A percentile compares a stretch with the other conserved stretches of the same genome.
Conservation (phyloP, 2,113 vertebrate species). For the Physeter macrocephalus region DNA sequence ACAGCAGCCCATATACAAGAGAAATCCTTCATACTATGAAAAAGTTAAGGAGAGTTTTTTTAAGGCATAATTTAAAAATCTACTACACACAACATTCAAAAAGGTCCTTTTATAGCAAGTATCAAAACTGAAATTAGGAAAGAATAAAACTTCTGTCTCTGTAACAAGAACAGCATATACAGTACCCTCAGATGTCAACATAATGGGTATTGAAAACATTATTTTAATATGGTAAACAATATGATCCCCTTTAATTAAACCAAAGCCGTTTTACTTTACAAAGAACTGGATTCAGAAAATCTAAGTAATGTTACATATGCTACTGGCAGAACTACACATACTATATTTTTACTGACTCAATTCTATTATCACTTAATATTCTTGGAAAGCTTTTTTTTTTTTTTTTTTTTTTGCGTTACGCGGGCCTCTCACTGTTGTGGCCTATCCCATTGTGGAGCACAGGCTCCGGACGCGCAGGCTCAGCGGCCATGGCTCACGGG, state of each 20-base stretch:
- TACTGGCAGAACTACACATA: neutral
- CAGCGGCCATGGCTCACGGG: no score
- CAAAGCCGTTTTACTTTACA: neutral
- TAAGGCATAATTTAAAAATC: neutral
- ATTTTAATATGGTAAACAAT: neutral
- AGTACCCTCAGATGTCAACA: neutral
- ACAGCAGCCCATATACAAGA: neutral
- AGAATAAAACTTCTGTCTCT: neutral
- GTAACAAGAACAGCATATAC: neutral
- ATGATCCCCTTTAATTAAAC: neutral
- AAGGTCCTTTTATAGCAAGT: neutral
- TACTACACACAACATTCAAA: neutral
- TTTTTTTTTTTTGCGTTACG: no score
- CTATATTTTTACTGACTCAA: neutral
- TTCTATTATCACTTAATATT: neutral
- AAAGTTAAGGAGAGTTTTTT: neutral
- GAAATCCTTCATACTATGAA: neutral
- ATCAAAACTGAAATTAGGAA: neutral
- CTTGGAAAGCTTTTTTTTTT: neutral
- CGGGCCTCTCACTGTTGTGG: no score
- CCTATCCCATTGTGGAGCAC: no score
- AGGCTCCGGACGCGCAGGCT: no score
- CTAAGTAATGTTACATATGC: neutral
- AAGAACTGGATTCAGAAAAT: slow-evolving; percentile 10
- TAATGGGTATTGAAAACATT: neutral